phyloP scores from a whole-genome alignment of 2,113 vertebrate species.

The Bujurquina vittata region DNA sequence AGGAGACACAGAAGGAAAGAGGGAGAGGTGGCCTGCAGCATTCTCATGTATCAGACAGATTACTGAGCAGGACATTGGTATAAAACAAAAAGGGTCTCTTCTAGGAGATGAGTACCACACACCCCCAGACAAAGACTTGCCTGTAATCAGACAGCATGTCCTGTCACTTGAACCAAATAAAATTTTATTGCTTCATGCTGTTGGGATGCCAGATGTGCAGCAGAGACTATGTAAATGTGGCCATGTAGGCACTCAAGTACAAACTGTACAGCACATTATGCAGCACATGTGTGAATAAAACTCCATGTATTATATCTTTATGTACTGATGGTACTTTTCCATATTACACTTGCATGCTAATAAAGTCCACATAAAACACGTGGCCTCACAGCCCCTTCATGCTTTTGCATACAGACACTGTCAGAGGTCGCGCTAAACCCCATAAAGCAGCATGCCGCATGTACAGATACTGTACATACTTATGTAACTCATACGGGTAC shows the following conservation, averaged over 20 bases:
- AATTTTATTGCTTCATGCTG: constrained; percentile 31
- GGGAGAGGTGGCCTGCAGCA: constrained; percentile 35
- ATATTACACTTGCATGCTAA: neutral
- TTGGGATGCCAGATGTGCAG: constrained; percentile 63
- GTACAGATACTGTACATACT: constrained; percentile 9
- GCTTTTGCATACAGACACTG: constrained; percentile 18
- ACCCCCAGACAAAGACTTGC: constrained; percentile 58
- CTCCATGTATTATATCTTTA: constrained; percentile 33
- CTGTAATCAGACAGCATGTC: constrained; percentile 54
- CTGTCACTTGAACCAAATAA: constrained; percentile 40
- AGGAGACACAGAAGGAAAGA: constrained; percentile 36
- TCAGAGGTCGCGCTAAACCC: constrained; percentile 30
- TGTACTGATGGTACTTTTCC: constrained; percentile 3
- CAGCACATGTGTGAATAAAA: neutral
- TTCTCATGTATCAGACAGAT: constrained; percentile 39
- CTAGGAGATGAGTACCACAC: constrained; percentile 45
- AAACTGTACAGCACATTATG: constrained; percentile 12
- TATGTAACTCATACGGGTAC: neutral
- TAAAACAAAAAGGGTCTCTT: constrained; percentile 62
- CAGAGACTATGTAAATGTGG: constrained; percentile 48
- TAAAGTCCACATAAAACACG: constrained; percentile 15
- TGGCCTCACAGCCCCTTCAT: neutral
- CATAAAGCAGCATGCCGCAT: constrained; percentile 23
- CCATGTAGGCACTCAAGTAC: constrained; percentile 8
- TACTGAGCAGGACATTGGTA: constrained; percentile 35